These are phyloP conservation scores for Planiliza haematocheilus DNA, from an alignment of 2,113 vertebrate genomes.

Conservation along the genomic window DNA sequence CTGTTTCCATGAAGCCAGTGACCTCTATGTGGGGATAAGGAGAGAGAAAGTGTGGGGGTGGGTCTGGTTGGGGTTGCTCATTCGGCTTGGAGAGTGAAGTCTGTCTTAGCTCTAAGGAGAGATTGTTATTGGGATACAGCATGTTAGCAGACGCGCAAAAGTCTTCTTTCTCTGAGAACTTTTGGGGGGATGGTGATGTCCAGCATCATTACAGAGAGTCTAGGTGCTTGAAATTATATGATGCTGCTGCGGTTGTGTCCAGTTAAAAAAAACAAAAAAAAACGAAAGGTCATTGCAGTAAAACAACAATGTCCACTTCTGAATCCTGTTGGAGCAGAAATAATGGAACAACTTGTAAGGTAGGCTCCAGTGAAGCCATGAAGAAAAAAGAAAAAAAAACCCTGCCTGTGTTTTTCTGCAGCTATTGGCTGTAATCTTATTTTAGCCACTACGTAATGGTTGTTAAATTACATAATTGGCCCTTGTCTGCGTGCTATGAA, in stretches of 20 bases:
- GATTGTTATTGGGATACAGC: conserved; percentile 27
- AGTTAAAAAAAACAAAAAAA: conserved; percentile 32
- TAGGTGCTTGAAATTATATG: conserved; percentile 25
- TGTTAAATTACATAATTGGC: conserved; percentile 78
- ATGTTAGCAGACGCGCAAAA: conserved; percentile 2
- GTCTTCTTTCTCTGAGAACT: neutral
- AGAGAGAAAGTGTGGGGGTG: conserved; percentile 11
- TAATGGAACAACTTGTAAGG: conserved; percentile 38
- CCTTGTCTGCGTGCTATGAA: conserved; percentile 72
- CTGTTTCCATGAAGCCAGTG: conserved; percentile 76
- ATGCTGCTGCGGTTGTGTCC: conserved; percentile 10
- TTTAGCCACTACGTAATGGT: conserved; percentile 77
- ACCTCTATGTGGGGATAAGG: conserved; percentile 68
- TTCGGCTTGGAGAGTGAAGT: conserved; percentile 35
- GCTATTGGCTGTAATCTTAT: conserved; percentile 72
- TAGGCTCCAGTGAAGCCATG: conserved; percentile 39
- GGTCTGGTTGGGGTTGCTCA: conserved; percentile 23
- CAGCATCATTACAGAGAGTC: conserved; percentile 49
- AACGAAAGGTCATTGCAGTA: conserved; percentile 19
- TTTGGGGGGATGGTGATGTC: neutral
- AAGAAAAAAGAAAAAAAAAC: conserved; percentile 47
- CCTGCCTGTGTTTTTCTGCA: conserved; percentile 51
- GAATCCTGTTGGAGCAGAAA: conserved; percentile 9
- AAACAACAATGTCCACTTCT: conserved; percentile 11
- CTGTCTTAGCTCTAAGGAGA: conserved; percentile 40